A percentile compares a stretch with the other conserved stretches of the same genome.
Evolutionary conservation across 2,797 vertebrate species (phyloP).

Genomic region (Pseudochromis fuscus): DNA sequence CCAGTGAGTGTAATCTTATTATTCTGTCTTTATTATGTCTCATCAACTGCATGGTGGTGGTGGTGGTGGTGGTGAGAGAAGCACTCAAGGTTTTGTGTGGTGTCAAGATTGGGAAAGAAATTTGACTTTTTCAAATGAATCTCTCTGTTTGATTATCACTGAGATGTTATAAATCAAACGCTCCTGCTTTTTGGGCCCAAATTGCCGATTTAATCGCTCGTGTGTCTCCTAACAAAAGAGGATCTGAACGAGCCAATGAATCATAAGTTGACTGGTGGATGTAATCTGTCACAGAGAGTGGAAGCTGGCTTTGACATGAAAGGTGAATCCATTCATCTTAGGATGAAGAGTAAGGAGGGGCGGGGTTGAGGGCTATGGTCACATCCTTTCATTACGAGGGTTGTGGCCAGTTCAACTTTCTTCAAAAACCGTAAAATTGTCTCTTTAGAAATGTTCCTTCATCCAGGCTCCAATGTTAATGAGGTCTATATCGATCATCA

Average conservation of each 20-base stretch:
- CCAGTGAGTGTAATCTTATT: constrained; percentile 65
- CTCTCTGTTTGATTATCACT: constrained; percentile 14
- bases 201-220: constrained; percentile 49
- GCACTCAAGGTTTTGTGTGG: constrained; percentile 2
- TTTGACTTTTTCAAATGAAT: constrained; percentile 22
- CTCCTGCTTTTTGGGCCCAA: constrained; percentile 10
- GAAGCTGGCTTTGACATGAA: constrained; percentile 50
- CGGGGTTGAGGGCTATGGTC: neutral
- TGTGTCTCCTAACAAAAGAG: constrained; percentile 39
- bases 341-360: neutral
- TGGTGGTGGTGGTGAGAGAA: constrained; percentile 1
- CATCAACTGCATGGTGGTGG: constrained; percentile 14
- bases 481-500: too few species aligned
- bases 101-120: constrained; percentile 16
- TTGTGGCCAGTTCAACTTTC: neutral
- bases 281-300: constrained; percentile 56
- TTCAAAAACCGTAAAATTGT: neutral
- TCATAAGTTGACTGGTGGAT: constrained; percentile 52
- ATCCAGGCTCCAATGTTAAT: neutral
- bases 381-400: neutral
- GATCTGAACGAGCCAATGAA: constrained; percentile 49
- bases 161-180: constrained; percentile 56
- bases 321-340: constrained; percentile 66
- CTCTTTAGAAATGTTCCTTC: neutral
- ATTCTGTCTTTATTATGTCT: constrained; percentile 46